Evolutionary conservation across 2,113 vertebrate species (phyloP).

Genomic region (Rhea americana): DNA sequence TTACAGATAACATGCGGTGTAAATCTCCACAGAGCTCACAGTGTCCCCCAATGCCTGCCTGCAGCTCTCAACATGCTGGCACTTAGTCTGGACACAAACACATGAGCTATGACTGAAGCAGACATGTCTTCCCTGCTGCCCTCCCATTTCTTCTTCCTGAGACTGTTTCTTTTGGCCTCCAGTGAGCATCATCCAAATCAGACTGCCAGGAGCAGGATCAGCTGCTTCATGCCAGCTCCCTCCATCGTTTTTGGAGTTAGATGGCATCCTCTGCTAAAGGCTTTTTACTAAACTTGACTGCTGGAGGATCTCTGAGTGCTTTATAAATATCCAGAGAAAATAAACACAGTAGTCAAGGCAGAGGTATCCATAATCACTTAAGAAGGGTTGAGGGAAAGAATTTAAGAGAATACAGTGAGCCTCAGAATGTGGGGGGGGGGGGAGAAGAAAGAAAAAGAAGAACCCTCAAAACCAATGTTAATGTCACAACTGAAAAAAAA

Average conservation of each 20-base stretch:
- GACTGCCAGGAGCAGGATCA: slow-evolving; percentile 18
- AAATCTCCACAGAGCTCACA: not conserved
- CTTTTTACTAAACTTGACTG: slow-evolving; percentile 1
- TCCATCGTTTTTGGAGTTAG: not conserved
- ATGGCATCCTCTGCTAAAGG: slow-evolving; percentile 29
- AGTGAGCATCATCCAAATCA: slow-evolving; percentile 12
- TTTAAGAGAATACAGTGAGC: not conserved
- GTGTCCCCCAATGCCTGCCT: not conserved
- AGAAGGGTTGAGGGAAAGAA: not conserved
- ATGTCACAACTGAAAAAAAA: not conserved
- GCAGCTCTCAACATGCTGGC: not conserved
- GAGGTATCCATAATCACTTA: not conserved
- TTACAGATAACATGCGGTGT: not conserved
- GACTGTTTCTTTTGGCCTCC: not conserved
- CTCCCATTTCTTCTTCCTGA: not conserved
- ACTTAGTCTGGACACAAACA: not conserved
- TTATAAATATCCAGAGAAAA: slow-evolving; percentile 17
- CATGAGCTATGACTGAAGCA: not conserved
- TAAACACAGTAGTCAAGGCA: not conserved
- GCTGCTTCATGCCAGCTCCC: slow-evolving; percentile 26
- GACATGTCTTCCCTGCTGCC: not conserved
- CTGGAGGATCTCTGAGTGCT: not conserved
- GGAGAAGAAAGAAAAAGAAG: not conserved
- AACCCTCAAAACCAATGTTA: not conserved
- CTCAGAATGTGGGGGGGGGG: not conserved